These are phyloP conservation scores for Tuberolachnus salignus DNA, from an alignment of 2,888 invertebrate species.

Conservation along the genomic window DNA sequence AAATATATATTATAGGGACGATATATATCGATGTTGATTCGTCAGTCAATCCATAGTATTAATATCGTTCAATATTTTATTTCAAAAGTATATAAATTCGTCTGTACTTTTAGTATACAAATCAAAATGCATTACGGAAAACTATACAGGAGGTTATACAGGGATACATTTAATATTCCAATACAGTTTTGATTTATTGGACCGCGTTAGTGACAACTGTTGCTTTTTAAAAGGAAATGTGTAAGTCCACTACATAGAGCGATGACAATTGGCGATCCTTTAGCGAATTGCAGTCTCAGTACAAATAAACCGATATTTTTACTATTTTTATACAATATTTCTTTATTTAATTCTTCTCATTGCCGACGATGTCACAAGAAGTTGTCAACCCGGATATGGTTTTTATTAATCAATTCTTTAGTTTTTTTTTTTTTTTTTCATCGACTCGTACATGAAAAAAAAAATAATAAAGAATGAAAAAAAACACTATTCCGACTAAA, in stretches of 20 bases:
- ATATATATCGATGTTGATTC: no score
- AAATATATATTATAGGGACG: no score
- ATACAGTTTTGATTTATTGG: conserved; percentile 23
- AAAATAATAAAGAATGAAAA: conserved; percentile 27
- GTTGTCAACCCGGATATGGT: conserved; percentile 55
- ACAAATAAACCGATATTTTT: conserved; percentile 41
- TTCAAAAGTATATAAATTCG: no score
- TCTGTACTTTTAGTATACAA: no score
- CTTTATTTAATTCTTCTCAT: conserved; percentile 30
- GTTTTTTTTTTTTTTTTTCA: conserved; percentile 15
- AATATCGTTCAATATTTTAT: no score
- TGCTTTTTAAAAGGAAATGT: conserved; percentile 27
- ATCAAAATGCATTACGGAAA: no score
- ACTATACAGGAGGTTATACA: background rate
- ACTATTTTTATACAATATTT: background rate
- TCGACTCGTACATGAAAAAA: conserved; percentile 24
- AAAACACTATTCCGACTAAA: conserved; percentile 33
- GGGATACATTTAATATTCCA: background rate
- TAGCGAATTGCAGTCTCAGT: conserved; percentile 15
- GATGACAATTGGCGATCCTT: background rate
- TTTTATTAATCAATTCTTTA: conserved; percentile 53
- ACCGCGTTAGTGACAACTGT: background rate
- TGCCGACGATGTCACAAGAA: conserved; percentile 20
- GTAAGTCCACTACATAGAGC: conserved; percentile 6
- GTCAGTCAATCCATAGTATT: no score